Conservation (phyloP, 2,797 vertebrate genomes). For the Varecia variegata region DNA sequence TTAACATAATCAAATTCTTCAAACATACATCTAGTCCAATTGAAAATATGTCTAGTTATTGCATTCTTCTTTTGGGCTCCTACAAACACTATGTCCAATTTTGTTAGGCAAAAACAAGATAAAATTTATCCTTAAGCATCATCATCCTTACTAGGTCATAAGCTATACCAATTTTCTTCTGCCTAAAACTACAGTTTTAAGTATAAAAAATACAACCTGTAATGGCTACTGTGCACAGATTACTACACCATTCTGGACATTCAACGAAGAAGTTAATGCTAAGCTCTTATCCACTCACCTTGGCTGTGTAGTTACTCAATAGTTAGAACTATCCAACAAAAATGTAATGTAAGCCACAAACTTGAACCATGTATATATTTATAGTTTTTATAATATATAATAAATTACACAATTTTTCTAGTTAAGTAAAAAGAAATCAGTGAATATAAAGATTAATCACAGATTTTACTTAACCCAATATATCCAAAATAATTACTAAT, state of each 20-base stretch:
- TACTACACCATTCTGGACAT: background rate
- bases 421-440: background rate
- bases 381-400: background rate
- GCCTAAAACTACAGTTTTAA: slow-evolving; percentile 27
- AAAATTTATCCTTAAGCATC: slow-evolving; percentile 31
- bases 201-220: background rate
- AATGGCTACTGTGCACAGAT: background rate
- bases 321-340: slow-evolving; percentile 19
- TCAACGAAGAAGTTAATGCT: background rate
- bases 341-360: slow-evolving; percentile 12
- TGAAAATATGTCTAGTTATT: background rate
- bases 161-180: background rate
- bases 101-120: slow-evolving; percentile 29
- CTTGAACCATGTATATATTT: background rate
- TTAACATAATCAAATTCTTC: slow-evolving; percentile 38
- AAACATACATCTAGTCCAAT: slow-evolving; percentile 15
- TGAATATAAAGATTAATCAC: background rate
- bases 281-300: background rate
- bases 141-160: slow-evolving; percentile 19
- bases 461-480: slow-evolving; percentile 18
- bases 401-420: background rate
- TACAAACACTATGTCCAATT: background rate
- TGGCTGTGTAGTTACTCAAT: background rate
- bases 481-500: slow-evolving; percentile 5
- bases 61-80: slow-evolving; percentile 1